Conservation (phyloP, 1,140 invertebrate genomes). For the Aphaenogaster rudis region DNA sequence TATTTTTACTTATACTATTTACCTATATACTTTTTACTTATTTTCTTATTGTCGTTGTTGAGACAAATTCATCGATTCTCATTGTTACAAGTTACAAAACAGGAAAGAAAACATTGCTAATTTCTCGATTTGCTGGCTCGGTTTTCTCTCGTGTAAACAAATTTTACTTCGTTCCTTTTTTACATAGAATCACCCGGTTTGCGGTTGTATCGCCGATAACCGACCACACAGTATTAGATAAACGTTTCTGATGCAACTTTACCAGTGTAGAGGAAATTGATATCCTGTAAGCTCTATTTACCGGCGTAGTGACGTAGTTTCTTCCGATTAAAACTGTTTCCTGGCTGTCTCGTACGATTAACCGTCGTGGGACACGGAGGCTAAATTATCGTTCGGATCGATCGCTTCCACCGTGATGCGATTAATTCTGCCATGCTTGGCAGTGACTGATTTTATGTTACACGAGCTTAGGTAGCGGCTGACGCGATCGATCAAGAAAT, state of each 20-base stretch:
- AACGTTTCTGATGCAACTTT: conserved; percentile 7
- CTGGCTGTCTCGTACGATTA: conserved; percentile 56
- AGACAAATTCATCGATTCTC: neutral
- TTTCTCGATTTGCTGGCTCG: no score
- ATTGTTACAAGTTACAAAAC: neutral
- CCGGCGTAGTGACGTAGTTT: conserved; percentile 51
- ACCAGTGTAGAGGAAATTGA: conserved; percentile 27
- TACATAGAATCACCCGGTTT: neutral
- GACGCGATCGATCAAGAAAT: neutral
- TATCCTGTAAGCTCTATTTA: conserved; percentile 55
- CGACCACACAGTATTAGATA: neutral
- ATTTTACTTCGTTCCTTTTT: neutral
- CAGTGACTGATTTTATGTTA: conserved; percentile 40
- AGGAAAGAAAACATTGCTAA: neutral
- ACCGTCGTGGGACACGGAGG: conserved; percentile 38
- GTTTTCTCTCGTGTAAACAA: neutral
- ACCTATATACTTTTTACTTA: no score
- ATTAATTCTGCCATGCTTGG: conserved; percentile 49
- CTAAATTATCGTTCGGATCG: conserved; percentile 63
- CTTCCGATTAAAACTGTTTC: conserved; percentile 40
- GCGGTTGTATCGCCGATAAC: neutral
- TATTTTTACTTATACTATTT: no score
- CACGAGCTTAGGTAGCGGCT: neutral
- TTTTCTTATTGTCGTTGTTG: neutral
- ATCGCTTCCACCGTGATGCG: conserved; percentile 41